Base-by-base conservation (phyloP, 53 echinoderm and acorn worm genomes). In the Patiria pectinifera region DNA sequence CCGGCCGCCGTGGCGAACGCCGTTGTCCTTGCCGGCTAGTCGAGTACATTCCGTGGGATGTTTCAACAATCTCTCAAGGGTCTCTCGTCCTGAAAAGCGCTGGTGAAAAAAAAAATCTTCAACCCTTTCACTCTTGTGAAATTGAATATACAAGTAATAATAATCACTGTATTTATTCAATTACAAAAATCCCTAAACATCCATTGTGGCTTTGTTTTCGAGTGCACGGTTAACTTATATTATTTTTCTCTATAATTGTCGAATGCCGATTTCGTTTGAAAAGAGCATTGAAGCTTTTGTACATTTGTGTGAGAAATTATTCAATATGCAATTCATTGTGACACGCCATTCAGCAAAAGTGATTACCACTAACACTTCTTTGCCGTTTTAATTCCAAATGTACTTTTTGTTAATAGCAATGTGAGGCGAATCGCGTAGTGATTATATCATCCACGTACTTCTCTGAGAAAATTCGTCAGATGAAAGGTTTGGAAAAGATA, bases 101-200 rank as follows among this genome's bases (percentile, higher is more conserved):
- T 12, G 46, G 11, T 79, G 4, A 8, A 60, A 60, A 8, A 8
- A 60, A 60, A 8, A 11, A 11, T 66, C 82, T 16, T n/a, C 58
- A 23, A 82, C 53, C 53, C 5, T 53, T 53, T 53, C 53, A 53
- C 53, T 53, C 53, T 0, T 53, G 8, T 53, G n/a, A 82, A 82
- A 82, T 82, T 82, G 82, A 58, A 82, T 58, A 82, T 46, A 21
- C 19, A 83, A 60, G 48, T 60, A 24, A 83, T 26, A 58, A 19
- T 35, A 83, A 47, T 44, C 58, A 83, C 62, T 66, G 66, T 66
- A 66, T 66, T 66, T 66, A 66, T 66, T 66, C 66, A 66, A 3
- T 66, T 66, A 18, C 14, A 66, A 11, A 66, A 6, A 18, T 3
- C 15, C 66, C 6, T 66, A 3, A 2, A 7, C 10, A 14, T 66